These are phyloP conservation scores for Limnodromus scolopaceus DNA, from an alignment of 2,797 vertebrate genomes.

Conservation along the genomic window DNA sequence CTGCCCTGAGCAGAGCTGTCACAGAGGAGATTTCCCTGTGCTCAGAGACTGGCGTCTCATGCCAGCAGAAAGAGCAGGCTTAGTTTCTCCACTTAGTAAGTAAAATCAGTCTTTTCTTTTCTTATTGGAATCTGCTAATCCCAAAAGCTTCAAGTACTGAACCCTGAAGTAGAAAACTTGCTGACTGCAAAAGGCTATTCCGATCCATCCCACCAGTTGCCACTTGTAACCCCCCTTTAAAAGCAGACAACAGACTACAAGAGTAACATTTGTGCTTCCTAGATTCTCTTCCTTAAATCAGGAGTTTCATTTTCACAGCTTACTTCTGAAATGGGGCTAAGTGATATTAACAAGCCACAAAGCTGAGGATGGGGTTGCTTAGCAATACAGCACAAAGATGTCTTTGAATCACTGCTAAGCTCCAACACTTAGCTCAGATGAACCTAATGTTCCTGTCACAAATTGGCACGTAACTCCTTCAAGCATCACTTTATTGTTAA, in stretches of 20 bases:
- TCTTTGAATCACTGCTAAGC: slow-evolving; percentile 58
- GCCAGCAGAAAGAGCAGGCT: neutral
- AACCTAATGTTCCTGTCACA: slow-evolving; percentile 29
- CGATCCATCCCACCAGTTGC: neutral
- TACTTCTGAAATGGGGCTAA: neutral
- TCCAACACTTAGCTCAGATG: slow-evolving; percentile 29
- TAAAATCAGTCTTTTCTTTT: neutral
- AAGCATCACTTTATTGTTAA: slow-evolving; percentile 42
- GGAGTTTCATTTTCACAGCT: neutral
- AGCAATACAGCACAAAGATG: slow-evolving; percentile 59
- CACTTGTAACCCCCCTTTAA: neutral
- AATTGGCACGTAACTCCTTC: slow-evolving; percentile 38
- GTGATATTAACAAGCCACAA: neutral
- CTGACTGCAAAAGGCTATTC: neutral
- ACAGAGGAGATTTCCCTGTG: neutral
- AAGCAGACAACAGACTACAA: neutral
- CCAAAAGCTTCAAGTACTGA: neutral
- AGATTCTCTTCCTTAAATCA: neutral
- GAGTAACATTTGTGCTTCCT: neutral
- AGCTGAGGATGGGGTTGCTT: slow-evolving; percentile 65
- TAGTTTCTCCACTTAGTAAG: neutral
- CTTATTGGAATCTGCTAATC: neutral
- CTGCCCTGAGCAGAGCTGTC: neutral
- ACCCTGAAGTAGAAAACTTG: neutral
- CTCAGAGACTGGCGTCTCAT: neutral